Percentiles rank a stretch among this genome's conserved stretches.
Evolutionary conservation across 2,797 vertebrate genomes (phyloP).

Genomic region (Acrossocheilus fasciatus): DNA sequence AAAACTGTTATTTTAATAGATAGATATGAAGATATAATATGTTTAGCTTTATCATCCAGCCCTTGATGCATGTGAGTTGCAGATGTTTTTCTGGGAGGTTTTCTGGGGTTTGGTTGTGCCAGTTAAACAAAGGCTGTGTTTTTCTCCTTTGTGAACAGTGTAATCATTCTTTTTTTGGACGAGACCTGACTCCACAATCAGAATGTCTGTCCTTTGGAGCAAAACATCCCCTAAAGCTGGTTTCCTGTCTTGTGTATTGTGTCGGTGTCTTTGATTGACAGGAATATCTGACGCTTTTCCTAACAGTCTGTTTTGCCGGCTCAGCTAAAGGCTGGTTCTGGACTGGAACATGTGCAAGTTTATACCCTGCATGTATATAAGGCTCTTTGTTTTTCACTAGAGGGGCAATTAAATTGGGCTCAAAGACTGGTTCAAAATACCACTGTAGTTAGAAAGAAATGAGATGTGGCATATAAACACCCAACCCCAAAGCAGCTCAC

Average conservation of each 20-base stretch:
- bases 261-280: slow-evolving; percentile 36
- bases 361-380: slow-evolving; percentile 12
- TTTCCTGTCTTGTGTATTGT: slow-evolving; percentile 39
- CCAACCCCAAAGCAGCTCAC: neutral
- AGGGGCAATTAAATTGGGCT: neutral
- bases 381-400: neutral
- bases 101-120: slow-evolving; percentile 37
- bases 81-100: slow-evolving; percentile 26
- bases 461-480: neutral
- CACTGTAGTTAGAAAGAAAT: neutral
- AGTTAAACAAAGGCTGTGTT: slow-evolving; percentile 57
- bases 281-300: slow-evolving; percentile 26
- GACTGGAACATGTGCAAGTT: neutral
- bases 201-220: slow-evolving; percentile 41
- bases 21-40: neutral
- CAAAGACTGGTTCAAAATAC: neutral
- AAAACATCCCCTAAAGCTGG: slow-evolving; percentile 59
- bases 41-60: neutral
- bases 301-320: neutral
- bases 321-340: neutral
- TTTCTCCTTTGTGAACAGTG: slow-evolving; percentile 56
- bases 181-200: slow-evolving; percentile 11
- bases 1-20: no score
- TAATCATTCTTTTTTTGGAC: slow-evolving; percentile 1
- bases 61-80: slow-evolving; percentile 49